phyloP scores from a whole-genome alignment of 2,797 vertebrate genomes.

The Meriones psammophilus region DNA sequence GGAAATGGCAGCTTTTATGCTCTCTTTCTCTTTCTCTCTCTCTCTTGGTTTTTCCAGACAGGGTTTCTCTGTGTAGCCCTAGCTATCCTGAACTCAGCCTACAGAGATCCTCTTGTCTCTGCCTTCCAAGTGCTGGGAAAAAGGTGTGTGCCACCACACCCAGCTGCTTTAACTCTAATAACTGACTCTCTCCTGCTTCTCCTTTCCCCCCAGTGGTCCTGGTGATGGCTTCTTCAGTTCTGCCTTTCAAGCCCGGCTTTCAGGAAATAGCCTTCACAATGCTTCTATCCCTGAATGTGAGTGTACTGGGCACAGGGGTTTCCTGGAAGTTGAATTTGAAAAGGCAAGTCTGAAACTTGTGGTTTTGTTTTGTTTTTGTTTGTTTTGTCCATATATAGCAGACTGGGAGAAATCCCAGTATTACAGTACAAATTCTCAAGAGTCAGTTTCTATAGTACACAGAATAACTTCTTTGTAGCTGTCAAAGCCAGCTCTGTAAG shows the following conservation, averaged over 20 bases:
- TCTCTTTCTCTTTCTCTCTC: too few species aligned
- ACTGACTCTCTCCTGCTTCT: not conserved
- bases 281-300: slow-evolving; percentile 97
- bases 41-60: not conserved
- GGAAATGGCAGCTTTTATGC: not conserved
- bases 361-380: not conserved
- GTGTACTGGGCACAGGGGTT: slow-evolving; percentile 80
- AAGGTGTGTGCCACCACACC: not conserved
- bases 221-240: slow-evolving; percentile 99
- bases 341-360: not conserved
- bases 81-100: not conserved
- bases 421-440: not conserved
- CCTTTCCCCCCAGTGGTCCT: slow-evolving; percentile 91
- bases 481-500: not conserved
- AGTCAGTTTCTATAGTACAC: not conserved
- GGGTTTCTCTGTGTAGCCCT: not conserved
- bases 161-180: not conserved
- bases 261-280: slow-evolving; percentile 97
- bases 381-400: slow-evolving; percentile 2
- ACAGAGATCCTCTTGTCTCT: not conserved
- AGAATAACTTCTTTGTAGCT: not conserved
- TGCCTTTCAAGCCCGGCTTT: slow-evolving; percentile 97
- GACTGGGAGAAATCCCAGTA: slow-evolving; percentile 8
- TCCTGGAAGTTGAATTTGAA: slow-evolving; percentile 50
- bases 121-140: not conserved